Evolutionary conservation across 2,888 invertebrate species (phyloP).

Genomic region (Sericinus montela): DNA sequence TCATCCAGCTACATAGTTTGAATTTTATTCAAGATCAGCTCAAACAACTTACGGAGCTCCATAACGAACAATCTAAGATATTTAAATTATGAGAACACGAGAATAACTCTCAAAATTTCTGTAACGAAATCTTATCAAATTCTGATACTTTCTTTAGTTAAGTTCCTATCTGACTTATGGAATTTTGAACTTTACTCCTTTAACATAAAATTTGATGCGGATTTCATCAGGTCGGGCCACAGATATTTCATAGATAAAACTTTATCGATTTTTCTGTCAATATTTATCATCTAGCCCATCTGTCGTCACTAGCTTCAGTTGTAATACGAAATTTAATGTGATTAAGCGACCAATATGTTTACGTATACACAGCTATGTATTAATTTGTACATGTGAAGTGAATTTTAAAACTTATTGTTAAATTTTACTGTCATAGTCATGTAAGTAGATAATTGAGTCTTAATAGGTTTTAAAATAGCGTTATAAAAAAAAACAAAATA

Average conservation of each 20-base stretch:
- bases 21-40: neutral
- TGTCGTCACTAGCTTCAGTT: neutral
- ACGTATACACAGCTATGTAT: constrained; percentile 20
- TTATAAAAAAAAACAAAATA: too few species aligned
- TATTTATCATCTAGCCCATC: constrained; percentile 2
- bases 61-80: neutral
- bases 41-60: neutral
- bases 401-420: neutral
- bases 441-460: constrained; percentile 3
- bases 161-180: neutral
- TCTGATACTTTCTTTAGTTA: neutral
- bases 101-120: neutral
- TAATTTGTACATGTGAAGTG: neutral
- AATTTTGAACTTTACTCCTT: neutral
- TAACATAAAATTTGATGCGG: neutral
- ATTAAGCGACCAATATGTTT: constrained; percentile 11
- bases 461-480: too few species aligned
- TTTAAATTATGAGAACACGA: neutral
- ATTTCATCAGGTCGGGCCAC: neutral
- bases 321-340: neutral
- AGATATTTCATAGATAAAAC: constrained; percentile 6
- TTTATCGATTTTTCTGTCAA: constrained; percentile 9
- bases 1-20: neutral
- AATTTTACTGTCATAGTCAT: neutral
- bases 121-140: neutral